These are phyloP conservation scores for Microcaecilia unicolor DNA, from an alignment of 2,797 vertebrate species.

Conservation along the genomic window DNA sequence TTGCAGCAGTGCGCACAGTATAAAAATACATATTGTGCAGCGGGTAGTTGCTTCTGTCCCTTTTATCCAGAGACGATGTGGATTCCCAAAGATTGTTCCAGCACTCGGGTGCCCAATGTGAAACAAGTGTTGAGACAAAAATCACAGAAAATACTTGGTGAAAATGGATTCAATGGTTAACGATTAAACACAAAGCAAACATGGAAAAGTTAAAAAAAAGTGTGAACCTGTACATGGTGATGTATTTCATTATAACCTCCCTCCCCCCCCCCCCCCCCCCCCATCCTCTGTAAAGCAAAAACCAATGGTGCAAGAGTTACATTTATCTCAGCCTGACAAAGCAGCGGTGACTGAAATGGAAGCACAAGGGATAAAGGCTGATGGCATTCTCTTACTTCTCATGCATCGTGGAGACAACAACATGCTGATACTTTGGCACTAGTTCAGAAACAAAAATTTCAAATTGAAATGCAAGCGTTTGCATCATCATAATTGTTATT, in stretches of 20 bases:
- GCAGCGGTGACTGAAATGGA: conserved; percentile 38
- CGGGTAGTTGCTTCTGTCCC: conserved; percentile 14
- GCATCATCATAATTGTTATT: conserved; percentile 32
- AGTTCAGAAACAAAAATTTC: conserved; percentile 19
- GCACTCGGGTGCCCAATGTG: no score
- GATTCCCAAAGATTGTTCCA: conserved; percentile 10
- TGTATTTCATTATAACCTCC: conserved; percentile 22
- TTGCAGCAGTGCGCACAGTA: conserved; percentile 51
- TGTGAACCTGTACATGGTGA: conserved; percentile 15
- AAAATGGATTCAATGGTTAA: conserved; percentile 30
- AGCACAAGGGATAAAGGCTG: conserved; percentile 6
- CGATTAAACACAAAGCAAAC: conserved; percentile 34
- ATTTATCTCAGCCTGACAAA: conserved; percentile 33
- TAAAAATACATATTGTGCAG: conserved; percentile 13
- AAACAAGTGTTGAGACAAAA: conserved; percentile 21
- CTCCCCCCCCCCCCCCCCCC: no score
- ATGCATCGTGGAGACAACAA: conserved; percentile 39
- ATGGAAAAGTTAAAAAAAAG: no score
- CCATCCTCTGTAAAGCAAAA: conserved; percentile 31
- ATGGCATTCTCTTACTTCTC: conserved; percentile 21
- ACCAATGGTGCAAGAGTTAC: conserved; percentile 28
- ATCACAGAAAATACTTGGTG: conserved; percentile 28
- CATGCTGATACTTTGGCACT: conserved; percentile 26
- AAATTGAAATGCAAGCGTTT: conserved; percentile 28
- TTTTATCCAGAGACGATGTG: conserved; percentile 4